phyloP scores from a whole-genome alignment of 2,797 vertebrate species.

The Amphiprion clarkii region DNA sequence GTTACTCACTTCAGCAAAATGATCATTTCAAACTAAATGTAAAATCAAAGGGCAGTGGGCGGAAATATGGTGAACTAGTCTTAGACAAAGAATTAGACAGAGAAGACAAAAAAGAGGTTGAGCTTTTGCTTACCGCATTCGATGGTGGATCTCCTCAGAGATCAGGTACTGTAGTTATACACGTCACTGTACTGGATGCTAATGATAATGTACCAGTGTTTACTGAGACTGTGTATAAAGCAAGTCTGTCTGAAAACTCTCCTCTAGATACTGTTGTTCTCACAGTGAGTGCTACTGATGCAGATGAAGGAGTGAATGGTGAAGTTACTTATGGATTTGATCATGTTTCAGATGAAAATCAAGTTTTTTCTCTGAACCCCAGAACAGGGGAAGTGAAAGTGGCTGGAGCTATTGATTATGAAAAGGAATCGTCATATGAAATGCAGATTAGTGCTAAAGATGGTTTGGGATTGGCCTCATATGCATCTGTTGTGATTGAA shows the following conservation, averaged over 20 bases:
- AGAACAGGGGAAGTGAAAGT: slow-evolving; percentile 73
- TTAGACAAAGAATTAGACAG: slow-evolving; percentile 79
- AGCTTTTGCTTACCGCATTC: slow-evolving; percentile 72
- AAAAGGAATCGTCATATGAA: slow-evolving; percentile 54
- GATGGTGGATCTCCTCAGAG: slow-evolving; percentile 79
- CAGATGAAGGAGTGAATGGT: slow-evolving; percentile 77
- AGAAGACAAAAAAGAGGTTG: slow-evolving; percentile 71
- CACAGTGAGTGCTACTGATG: slow-evolving; percentile 73
- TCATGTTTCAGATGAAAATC: slow-evolving; percentile 65
- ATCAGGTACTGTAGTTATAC: slow-evolving; percentile 63
- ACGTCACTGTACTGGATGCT: slow-evolving; percentile 1
- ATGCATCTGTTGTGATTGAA: slow-evolving; percentile 66
- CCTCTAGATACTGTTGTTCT: slow-evolving; percentile 55
- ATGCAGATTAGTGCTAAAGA: slow-evolving; percentile 74
- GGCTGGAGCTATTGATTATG: slow-evolving; percentile 53
- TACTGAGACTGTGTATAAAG: neutral
- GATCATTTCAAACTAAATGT: slow-evolving; percentile 48
- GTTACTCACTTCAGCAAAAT: slow-evolving; percentile 51
- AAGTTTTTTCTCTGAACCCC: slow-evolving; percentile 68
- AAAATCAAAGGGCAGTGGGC: neutral
- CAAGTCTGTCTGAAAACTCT: neutral
- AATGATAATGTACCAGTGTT: neutral
- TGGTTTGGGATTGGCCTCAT: slow-evolving; percentile 54
- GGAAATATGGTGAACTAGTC: slow-evolving; percentile 51
- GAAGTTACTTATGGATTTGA: slow-evolving; percentile 78